Evolutionary conservation across 2,797 vertebrate genomes (phyloP), one percentile per base, ranked within the genome.

Genomic region (Gymnoscopelus braueri): DNA sequence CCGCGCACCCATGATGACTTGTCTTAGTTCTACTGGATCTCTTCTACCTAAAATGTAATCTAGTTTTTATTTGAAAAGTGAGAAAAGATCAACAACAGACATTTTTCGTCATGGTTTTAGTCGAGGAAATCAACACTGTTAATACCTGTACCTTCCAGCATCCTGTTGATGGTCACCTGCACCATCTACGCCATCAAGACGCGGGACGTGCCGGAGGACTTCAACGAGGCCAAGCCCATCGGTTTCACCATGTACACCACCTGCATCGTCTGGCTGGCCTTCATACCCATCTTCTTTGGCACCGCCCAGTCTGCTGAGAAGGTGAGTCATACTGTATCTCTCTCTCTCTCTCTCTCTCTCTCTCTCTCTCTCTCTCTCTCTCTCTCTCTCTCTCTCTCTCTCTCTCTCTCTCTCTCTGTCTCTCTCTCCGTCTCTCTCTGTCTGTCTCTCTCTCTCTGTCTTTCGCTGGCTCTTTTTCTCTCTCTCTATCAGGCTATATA

Each of bases 231-330:
- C 84, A 99, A 99, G 71, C 98, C 98, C 87, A 99, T 99, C 82
- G 98, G 98, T 89, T 99, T 99, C 92, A 99, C 98, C 78, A 99
- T 99, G 98, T 99, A 99, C 90, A 99, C 98, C 74, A 99, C 98
- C 53, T 99, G 98, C 92, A 99, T 99, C 86, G 97, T 99, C 29
- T 99, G 98, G 98, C 94, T 99, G 88, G 98, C 98, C 91, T 99
- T 99, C 93, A 99, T 99, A 88, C 98, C 98, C 12, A 99, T 99
- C 89, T 99, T 99, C 95, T 99, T 99, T 94, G 98, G 98, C 92
- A 99, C 98, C 44, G 97, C 98, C 52, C 97, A 99, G 88, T 99
- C 98, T 69, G 97, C 97, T 0, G 98, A 99, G 92, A 99, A 99
- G 96, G 98, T 99, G 96, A 95, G 95, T 89, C 85, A 78, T 77